Conservation (phyloP, 2,888 invertebrate species). For the Drosophila birchii region DNA sequence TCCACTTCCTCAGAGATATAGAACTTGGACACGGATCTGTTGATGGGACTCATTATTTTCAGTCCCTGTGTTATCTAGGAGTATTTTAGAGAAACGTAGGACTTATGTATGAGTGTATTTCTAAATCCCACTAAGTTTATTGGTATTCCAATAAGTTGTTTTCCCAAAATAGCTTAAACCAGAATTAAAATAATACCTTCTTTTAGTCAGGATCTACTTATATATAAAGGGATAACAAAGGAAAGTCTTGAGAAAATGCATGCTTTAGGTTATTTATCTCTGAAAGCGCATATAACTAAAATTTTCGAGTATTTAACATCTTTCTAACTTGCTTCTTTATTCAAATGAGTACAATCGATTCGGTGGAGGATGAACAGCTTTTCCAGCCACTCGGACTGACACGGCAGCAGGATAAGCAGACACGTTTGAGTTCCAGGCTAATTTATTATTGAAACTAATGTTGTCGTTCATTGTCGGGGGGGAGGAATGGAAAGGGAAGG, state of each 20-base stretch:
- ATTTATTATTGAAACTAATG: conserved; percentile 79
- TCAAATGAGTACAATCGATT: conserved; percentile 24
- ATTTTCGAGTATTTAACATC: not conserved
- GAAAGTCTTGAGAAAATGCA: not conserved
- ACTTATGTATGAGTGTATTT: too few relatives aligned
- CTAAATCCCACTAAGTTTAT: not conserved
- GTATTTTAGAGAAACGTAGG: too few relatives aligned
- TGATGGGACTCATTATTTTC: conserved; percentile 59
- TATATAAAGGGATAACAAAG: not conserved
- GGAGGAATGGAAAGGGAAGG: conserved; percentile 8
- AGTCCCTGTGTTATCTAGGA: not conserved
- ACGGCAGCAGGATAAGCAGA: conserved; percentile 59
- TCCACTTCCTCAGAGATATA: conserved; percentile 45
- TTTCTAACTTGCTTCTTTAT: not conserved
- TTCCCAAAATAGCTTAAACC: not conserved
- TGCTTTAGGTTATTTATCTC: too few relatives aligned
- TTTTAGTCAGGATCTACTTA: not conserved
- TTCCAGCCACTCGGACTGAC: conserved; percentile 37
- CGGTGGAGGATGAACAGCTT: conserved; percentile 49
- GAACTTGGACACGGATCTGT: conserved; percentile 50
- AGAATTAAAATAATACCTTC: not conserved
- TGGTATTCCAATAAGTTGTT: too few relatives aligned
- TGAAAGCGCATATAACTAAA: too few relatives aligned
- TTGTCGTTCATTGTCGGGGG: conserved; percentile 28
- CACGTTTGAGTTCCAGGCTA: conserved; percentile 69